Percentiles rank a stretch among this genome's conserved stretches.
These are phyloP conservation scores for Labeo rohita DNA, from an alignment of 2,113 vertebrate genomes.

Conservation along the genomic window DNA sequence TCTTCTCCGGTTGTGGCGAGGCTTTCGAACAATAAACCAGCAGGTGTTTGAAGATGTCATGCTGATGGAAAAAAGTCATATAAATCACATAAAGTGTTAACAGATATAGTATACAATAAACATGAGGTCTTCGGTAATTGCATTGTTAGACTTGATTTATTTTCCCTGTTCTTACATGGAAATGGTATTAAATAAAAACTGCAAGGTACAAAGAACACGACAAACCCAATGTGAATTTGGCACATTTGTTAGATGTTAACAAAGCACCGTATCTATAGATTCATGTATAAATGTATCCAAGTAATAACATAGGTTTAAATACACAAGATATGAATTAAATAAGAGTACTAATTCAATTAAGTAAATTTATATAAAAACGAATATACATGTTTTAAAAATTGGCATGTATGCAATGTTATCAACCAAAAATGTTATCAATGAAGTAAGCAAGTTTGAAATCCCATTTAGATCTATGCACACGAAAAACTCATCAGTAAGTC, in stretches of 20 bases:
- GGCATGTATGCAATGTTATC: too few species aligned
- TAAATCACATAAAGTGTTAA: slow-evolving; percentile 50
- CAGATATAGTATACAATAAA: slow-evolving; percentile 33
- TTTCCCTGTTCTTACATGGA: slow-evolving; percentile 47
- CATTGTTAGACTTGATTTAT: slow-evolving; percentile 57
- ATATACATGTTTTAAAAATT: not conserved
- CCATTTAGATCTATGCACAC: not conserved
- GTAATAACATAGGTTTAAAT: not conserved
- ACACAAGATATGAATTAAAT: not conserved
- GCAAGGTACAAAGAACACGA: slow-evolving; percentile 27
- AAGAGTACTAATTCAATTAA: not conserved
- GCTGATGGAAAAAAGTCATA: slow-evolving; percentile 50
- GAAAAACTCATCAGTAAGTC: slow-evolving; percentile 16
- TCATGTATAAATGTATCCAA: slow-evolving; percentile 6
- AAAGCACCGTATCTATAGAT: not conserved
- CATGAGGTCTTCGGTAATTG: slow-evolving; percentile 55
- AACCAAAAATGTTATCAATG: not conserved
- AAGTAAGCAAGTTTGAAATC: not conserved
- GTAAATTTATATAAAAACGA: not conserved
- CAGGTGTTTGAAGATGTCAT: slow-evolving; percentile 31
- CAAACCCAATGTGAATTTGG: slow-evolving; percentile 31
- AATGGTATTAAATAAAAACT: slow-evolving; percentile 33
- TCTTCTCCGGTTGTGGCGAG: slow-evolving; percentile 34
- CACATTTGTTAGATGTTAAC: slow-evolving; percentile 39
- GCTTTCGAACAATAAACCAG: slow-evolving; percentile 48